Conservation (phyloP, 2,113 vertebrate species). For the Ranitomeya variabilis region DNA sequence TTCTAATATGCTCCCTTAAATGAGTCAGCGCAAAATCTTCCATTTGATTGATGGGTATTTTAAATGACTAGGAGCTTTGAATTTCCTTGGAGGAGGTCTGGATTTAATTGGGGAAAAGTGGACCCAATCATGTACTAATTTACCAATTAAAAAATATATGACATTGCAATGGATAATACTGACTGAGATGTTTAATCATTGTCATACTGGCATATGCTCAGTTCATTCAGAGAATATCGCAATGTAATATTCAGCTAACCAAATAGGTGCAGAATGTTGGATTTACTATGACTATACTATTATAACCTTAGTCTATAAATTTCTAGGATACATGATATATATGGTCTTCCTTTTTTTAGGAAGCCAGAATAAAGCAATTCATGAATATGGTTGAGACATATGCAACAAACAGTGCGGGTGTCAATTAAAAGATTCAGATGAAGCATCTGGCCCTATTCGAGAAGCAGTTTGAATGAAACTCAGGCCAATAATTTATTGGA, state of each 20-base stretch:
- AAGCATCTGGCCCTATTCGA: slow-evolving; percentile 45
- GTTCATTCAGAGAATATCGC: background rate
- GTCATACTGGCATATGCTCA: too few species aligned
- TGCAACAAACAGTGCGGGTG: slow-evolving; percentile 1
- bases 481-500: slow-evolving; percentile 53
- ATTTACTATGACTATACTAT: background rate
- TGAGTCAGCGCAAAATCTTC: too few species aligned
- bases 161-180: too few species aligned
- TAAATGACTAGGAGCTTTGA: too few species aligned
- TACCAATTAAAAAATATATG: too few species aligned
- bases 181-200: background rate
- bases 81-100: too few species aligned
- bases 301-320: background rate
- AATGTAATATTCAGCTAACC: background rate
- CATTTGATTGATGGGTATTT: too few species aligned
- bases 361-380: slow-evolving; percentile 17
- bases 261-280: background rate
- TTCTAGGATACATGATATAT: background rate
- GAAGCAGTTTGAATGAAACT: slow-evolving; percentile 30
- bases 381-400: slow-evolving; percentile 27
- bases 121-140: background rate
- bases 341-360: background rate
- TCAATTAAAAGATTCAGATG: slow-evolving; percentile 41
- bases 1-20: too few species aligned
- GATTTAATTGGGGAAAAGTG: background rate